Evolutionary conservation across 2,797 vertebrate genomes (phyloP).

Genomic region (Coregonus sp.): DNA sequence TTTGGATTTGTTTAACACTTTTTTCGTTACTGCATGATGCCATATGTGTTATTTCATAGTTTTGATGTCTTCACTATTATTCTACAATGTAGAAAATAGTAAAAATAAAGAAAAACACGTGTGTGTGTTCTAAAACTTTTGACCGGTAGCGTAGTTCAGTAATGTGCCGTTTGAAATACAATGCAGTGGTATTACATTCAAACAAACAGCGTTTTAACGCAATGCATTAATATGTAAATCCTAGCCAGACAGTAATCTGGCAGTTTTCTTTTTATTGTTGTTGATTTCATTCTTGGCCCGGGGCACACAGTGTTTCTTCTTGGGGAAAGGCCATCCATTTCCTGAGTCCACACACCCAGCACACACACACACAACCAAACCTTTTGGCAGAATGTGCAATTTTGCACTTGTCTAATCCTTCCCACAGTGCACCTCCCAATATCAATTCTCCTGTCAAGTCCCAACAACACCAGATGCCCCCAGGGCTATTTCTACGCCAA

Average conservation of each 20-base stretch:
- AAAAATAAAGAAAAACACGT: no score
- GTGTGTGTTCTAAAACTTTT: no score
- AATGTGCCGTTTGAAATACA: conserved; percentile 21
- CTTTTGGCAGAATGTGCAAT: conserved; percentile 33
- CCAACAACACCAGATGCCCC: conserved; percentile 42
- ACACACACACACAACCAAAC: conserved; percentile 42
- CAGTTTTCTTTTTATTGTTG: neutral
- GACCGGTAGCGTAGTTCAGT: conserved; percentile 12
- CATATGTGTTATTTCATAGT: no score
- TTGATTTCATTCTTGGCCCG: conserved; percentile 14
- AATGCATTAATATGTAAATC: conserved; percentile 38
- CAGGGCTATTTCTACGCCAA: conserved; percentile 52
- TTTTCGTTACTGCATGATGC: no score
- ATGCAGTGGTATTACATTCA: conserved; percentile 26
- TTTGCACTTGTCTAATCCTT: conserved; percentile 43
- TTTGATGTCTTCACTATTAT: no score
- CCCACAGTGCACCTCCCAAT: no score
- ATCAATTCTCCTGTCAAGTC: conserved; percentile 36
- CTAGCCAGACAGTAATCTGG: conserved; percentile 12
- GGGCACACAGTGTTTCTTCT: conserved; percentile 22
- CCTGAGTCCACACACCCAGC: conserved; percentile 28
- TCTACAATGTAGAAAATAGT: no score
- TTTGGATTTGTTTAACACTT: no score
- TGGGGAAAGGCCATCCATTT: conserved; percentile 30
- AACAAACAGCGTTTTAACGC: conserved; percentile 31